Percentiles rank a stretch among this genome's conserved stretches.
Conservation (phyloP, 2,888 invertebrate genomes). For the Lydus trimaculatus region DNA sequence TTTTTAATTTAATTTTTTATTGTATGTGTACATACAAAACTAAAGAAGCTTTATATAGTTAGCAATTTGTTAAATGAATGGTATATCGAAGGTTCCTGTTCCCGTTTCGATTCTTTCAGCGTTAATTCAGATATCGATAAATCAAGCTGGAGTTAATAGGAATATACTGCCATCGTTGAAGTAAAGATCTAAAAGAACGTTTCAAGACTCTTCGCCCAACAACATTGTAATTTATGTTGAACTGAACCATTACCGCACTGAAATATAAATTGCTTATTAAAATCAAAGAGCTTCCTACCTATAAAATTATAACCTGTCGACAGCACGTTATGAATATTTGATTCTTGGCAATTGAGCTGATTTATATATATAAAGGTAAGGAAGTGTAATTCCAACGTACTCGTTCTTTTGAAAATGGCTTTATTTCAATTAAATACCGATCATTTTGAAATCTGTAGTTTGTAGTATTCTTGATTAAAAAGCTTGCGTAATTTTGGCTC, state of each 20-base stretch:
- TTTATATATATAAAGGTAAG: conserved; percentile 27
- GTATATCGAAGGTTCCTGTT: background rate
- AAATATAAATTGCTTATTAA: conserved; percentile 23
- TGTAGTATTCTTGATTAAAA: background rate
- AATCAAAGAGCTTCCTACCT: conserved; percentile 27
- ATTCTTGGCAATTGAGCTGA: conserved; percentile 36
- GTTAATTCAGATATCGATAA: conserved; percentile 16
- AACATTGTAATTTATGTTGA: conserved; percentile 15
- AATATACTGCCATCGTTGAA: conserved; percentile 6
- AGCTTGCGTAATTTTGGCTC: background rate
- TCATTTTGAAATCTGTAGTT: background rate
- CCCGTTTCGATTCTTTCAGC: conserved; percentile 1
- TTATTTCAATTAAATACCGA: background rate
- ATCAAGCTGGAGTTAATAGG: conserved; percentile 12
- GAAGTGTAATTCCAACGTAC: background rate
- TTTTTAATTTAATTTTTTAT: background rate
- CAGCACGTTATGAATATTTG: conserved; percentile 36
- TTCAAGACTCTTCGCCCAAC: conserved; percentile 14
- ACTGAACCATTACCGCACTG: conserved; percentile 14
- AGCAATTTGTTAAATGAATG: background rate
- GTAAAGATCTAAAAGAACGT: conserved; percentile 12
- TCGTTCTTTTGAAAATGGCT: background rate
- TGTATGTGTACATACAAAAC: background rate
- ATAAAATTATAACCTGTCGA: conserved; percentile 36
- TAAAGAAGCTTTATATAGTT: background rate